Evolutionary conservation across 1,140 invertebrate genomes (phyloP).

Genomic region (Subanguina moxae): DNA sequence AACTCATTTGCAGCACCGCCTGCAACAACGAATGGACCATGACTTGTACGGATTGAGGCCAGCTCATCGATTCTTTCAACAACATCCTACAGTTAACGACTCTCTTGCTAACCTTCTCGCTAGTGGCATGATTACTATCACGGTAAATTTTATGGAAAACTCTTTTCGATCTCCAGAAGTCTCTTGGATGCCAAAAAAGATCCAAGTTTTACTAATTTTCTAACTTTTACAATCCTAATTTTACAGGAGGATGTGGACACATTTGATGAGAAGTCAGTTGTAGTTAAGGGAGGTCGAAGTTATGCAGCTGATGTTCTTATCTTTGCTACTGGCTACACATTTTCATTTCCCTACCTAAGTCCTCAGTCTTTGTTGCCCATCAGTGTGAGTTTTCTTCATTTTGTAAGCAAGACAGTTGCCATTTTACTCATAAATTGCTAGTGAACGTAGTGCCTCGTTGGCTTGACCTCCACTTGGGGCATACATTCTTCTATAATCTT

Average conservation of each 20-base stretch:
- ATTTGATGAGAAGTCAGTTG: constrained; percentile 58
- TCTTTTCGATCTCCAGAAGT: too few relatives aligned
- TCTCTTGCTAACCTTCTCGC: constrained; percentile 63
- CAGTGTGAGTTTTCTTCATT: constrained; percentile 40
- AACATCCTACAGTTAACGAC: constrained; percentile 66
- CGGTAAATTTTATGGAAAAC: constrained; percentile 38
- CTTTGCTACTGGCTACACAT: constrained; percentile 61
- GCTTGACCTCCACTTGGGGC: too few relatives aligned
- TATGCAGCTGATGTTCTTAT: constrained; percentile 58
- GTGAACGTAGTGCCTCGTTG: too few relatives aligned
- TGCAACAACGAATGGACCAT: constrained; percentile 61
- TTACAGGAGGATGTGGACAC: constrained; percentile 58
- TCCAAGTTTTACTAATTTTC: background rate
- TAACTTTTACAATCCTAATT: background rate
- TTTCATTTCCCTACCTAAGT: constrained; percentile 60
- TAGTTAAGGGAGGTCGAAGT: constrained; percentile 58
- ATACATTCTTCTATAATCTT: too few relatives aligned
- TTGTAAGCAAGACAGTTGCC: too few relatives aligned
- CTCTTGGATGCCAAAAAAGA: too few relatives aligned
- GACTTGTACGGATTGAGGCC: constrained; percentile 62
- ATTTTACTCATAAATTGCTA: too few relatives aligned
- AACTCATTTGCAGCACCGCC: constrained; percentile 32
- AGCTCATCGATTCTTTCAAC: constrained; percentile 60
- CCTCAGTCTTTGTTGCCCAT: constrained; percentile 44
- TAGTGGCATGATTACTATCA: constrained; percentile 61